Evolutionary conservation across 2,113 vertebrate genomes (phyloP).

Genomic region (Mionectes macconnelli): DNA sequence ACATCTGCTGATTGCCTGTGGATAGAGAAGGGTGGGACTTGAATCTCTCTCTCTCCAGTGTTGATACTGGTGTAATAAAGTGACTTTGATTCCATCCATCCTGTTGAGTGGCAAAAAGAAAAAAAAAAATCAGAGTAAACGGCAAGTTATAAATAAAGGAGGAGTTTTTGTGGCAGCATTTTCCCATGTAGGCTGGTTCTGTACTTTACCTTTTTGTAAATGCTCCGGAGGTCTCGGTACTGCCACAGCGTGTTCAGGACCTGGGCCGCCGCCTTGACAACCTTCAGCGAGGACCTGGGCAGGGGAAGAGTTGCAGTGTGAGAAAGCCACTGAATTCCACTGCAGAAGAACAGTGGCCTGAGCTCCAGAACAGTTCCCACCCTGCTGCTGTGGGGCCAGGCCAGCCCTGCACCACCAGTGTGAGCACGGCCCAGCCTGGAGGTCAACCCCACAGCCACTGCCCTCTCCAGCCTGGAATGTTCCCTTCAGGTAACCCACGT

Average conservation of each 20-base stretch:
- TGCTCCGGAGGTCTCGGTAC: slow-evolving; percentile 94
- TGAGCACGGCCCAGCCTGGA: not conserved
- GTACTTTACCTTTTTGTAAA: slow-evolving; percentile 95
- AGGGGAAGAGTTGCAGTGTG: not conserved
- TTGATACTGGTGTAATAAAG: slow-evolving; percentile 96
- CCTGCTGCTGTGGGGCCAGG: not conserved
- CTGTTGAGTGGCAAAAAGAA: slow-evolving; percentile 67
- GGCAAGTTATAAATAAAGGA: not conserved
- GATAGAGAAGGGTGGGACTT: slow-evolving; percentile 92
- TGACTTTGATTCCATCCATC: slow-evolving; percentile 99
- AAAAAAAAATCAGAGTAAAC: slow-evolving; percentile 1
- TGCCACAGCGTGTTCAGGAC: slow-evolving; percentile 97
- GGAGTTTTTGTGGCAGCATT: not conserved
- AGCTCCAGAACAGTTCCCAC: not conserved
- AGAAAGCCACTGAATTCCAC: not conserved
- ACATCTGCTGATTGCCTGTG: slow-evolving; percentile 91
- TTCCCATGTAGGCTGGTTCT: not conserved
- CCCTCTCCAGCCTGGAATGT: not conserved
- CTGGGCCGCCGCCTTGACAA: slow-evolving; percentile 96
- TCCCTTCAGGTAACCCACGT: not conserved
- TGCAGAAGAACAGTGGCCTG: not conserved
- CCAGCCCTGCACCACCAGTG: not conserved
- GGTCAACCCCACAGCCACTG: not conserved
- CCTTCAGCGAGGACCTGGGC: slow-evolving; percentile 91
- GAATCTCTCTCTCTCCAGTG: slow-evolving; percentile 91